A percentile compares a stretch with the other conserved stretches of the same genome.
Evolutionary conservation across 1,140 invertebrate genomes (phyloP).

Genomic region (Euglossa dilemma): DNA sequence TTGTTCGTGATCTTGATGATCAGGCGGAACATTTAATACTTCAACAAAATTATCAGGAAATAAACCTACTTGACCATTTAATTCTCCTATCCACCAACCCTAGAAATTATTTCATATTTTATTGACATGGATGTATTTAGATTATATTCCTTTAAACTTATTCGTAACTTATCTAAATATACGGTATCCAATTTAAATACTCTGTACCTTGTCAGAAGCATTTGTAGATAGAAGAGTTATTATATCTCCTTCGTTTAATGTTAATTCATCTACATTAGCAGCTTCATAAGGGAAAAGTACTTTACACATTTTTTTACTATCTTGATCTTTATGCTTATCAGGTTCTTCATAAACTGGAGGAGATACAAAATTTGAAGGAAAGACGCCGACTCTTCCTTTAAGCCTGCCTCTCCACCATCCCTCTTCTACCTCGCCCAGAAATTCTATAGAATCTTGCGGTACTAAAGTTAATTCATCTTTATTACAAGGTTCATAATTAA

Average conservation of each 20-base stretch:
- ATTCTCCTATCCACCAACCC: constrained; percentile 98
- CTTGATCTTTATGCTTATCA: constrained; percentile 63
- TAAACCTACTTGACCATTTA: constrained; percentile 93
- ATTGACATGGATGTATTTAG: neutral
- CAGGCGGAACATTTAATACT: constrained; percentile 80
- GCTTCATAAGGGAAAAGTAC: constrained; percentile 95
- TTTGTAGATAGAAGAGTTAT: constrained; percentile 94
- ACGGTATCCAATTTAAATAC: neutral
- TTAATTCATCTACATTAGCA: constrained; percentile 96
- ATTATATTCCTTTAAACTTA: neutral
- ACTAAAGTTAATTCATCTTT: constrained; percentile 94
- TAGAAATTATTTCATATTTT: constrained; percentile 30
- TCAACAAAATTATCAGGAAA: constrained; percentile 99
- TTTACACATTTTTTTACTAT: constrained; percentile 88
- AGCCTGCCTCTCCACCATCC: constrained; percentile 95
- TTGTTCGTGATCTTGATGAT: constrained; percentile 70
- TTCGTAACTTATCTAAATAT: neutral
- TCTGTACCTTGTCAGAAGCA: constrained; percentile 89
- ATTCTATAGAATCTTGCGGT: constrained; percentile 93
- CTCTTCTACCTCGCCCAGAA: constrained; percentile 94
- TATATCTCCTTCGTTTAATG: constrained; percentile 93
- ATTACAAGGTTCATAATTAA: constrained; percentile 95
- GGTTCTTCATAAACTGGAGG: constrained; percentile 69
- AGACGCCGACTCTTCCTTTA: constrained; percentile 90
- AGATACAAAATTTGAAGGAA: constrained; percentile 96